These are phyloP conservation scores for Colletes gigas DNA, from an alignment of 1,140 invertebrate genomes.

Conservation along the genomic window DNA sequence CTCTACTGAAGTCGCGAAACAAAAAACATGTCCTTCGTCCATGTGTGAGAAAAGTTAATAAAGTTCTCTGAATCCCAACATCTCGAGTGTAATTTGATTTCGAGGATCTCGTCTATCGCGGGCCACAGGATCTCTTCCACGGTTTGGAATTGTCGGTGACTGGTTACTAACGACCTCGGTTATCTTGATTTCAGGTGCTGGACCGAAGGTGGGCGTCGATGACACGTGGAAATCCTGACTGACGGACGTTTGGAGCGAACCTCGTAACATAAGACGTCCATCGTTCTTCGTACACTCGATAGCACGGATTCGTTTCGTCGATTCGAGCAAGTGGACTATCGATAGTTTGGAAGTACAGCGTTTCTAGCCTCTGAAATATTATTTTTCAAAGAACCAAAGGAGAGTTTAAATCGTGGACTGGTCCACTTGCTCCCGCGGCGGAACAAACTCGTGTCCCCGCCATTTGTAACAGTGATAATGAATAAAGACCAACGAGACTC, in stretches of 20 bases:
- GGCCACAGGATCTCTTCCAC: not conserved
- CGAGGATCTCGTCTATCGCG: not conserved
- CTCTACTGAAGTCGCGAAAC: slow-evolving; percentile 43
- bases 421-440: too few relatives aligned
- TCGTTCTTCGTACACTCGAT: not conserved
- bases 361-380: too few relatives aligned
- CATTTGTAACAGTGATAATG: slow-evolving; percentile 3
- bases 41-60: slow-evolving; percentile 35
- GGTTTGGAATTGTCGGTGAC: not conserved
- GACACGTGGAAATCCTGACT: too few relatives aligned
- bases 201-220: not conserved
- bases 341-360: too few relatives aligned
- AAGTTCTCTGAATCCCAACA: slow-evolving; percentile 31
- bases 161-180: slow-evolving; percentile 30
- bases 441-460: not conserved
- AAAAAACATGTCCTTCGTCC: not conserved
- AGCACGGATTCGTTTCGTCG: not conserved
- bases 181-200: slow-evolving; percentile 57
- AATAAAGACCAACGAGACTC: slow-evolving; percentile 16
- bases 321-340: too few relatives aligned
- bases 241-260: not conserved
- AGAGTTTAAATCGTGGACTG: not conserved
- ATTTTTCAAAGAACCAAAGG: not conserved
- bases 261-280: not conserved
- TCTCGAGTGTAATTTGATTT: slow-evolving; percentile 16